Evolutionary conservation across 2,888 invertebrate species (phyloP).

Genomic region (Drosophila mayaguana): DNA sequence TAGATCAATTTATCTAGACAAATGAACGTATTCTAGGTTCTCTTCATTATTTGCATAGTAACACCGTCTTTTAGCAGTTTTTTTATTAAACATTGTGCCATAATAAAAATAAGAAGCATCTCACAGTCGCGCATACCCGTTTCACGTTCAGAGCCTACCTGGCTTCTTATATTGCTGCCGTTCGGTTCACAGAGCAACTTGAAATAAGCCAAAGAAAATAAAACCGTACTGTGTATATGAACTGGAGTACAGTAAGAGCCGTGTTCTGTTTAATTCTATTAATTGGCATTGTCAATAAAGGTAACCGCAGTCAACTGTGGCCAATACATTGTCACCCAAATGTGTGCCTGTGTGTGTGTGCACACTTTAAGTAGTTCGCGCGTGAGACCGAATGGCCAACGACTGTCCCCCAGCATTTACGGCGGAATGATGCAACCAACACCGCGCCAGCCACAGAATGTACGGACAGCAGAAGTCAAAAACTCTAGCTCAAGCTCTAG

Average conservation of each 20-base stretch:
- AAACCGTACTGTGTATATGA: slow-evolving; percentile 44
- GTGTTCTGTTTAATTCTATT: slow-evolving; percentile 68
- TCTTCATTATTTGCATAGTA: no score
- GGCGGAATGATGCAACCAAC: slow-evolving; percentile 12
- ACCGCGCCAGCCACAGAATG: neutral
- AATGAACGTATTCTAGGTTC: neutral
- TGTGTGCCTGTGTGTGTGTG: neutral
- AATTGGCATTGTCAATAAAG: slow-evolving; percentile 60
- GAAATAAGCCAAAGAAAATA: slow-evolving; percentile 43
- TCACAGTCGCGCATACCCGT: neutral
- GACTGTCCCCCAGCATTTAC: neutral
- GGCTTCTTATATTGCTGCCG: slow-evolving; percentile 23
- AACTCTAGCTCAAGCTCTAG: slow-evolving; percentile 2
- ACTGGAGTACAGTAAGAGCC: slow-evolving; percentile 62
- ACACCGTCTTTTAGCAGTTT: no score
- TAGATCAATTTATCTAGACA: neutral
- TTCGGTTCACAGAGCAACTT: slow-evolving; percentile 51
- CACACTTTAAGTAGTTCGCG: neutral
- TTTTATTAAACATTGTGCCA: no score
- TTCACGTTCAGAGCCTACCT: neutral
- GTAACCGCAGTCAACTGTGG: slow-evolving; percentile 52
- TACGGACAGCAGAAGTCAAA: slow-evolving; percentile 5
- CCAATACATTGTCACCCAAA: slow-evolving; percentile 19
- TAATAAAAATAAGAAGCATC: neutral
- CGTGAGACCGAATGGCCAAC: slow-evolving; percentile 5